These are phyloP conservation scores for Axinella damicornis DNA, from an alignment of 37 sponge, comb jelly and placozoan species.

Conservation along the genomic window DNA sequence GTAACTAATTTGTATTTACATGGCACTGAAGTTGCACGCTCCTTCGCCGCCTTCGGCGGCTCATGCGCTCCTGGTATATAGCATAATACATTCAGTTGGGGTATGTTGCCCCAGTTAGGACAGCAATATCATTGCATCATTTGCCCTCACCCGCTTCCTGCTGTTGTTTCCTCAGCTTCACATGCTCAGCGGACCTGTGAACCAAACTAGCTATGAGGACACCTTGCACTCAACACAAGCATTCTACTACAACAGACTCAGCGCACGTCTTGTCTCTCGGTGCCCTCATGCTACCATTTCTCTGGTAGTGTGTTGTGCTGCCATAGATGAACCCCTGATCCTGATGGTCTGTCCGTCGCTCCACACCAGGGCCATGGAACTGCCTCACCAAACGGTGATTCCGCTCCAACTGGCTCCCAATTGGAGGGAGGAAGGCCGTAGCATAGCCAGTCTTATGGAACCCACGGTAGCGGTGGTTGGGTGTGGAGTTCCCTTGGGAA, in stretches of 20 bases:
- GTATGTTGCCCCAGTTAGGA: too few species aligned
- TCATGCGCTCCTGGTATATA: too few species aligned
- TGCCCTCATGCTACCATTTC: not conserved
- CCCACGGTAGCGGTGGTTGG: slow-evolving; percentile 5
- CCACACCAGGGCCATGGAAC: slow-evolving; percentile 20
- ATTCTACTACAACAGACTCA: not conserved
- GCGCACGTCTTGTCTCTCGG: not conserved
- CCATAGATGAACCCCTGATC: slow-evolving; percentile 13
- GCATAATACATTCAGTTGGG: too few species aligned
- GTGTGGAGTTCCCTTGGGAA: not conserved
- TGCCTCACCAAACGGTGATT: not conserved
- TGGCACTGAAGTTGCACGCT: too few species aligned
- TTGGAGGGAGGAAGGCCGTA: not conserved
- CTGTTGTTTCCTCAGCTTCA: slow-evolving; percentile 14
- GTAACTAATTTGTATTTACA: too few species aligned
- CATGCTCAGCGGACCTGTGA: slow-evolving; percentile 1
- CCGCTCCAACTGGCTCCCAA: not conserved
- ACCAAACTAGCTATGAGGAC: not conserved
- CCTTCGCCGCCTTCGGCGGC: too few species aligned
- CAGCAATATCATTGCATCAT: too few species aligned
- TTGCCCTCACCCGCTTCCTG: slow-evolving; percentile 5
- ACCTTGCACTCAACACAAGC: not conserved
- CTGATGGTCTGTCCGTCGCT: not conserved
- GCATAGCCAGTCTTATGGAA: slow-evolving; percentile 21
- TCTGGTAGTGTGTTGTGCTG: not conserved